These are phyloP conservation scores for Euspilapteryx auroguttella DNA, from an alignment of 2,888 invertebrate species.

Conservation along the genomic window DNA sequence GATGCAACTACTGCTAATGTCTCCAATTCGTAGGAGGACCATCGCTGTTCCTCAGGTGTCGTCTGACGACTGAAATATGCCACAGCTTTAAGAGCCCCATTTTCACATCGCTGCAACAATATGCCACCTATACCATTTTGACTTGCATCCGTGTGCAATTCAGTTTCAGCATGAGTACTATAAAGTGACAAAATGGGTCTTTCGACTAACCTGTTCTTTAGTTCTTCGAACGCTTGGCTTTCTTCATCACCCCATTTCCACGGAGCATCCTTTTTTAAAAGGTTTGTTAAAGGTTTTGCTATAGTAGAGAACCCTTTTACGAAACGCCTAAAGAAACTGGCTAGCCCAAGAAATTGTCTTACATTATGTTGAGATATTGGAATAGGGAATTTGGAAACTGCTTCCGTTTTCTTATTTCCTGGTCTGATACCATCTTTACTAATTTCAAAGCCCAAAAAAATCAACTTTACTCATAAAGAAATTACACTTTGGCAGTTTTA, in stretches of 20 bases:
- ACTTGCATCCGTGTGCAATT: conserved; percentile 5
- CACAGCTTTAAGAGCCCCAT: conserved; percentile 7
- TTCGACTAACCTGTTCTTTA: background rate
- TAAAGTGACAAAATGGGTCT: conserved; percentile 2
- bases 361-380: conserved; percentile 9
- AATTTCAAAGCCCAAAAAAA: conserved; percentile 4
- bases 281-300: conserved; percentile 1
- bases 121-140: conserved; percentile 4
- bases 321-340: conserved; percentile 11
- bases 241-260: conserved; percentile 2
- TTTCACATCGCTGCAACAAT: conserved; percentile 2
- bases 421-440: conserved; percentile 1
- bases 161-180: conserved; percentile 3
- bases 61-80: conserved; percentile 12
- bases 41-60: no score
- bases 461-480: conserved; percentile 1
- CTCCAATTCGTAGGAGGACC: conserved; percentile 2
- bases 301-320: conserved; percentile 5
- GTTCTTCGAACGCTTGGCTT: background rate
- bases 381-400: conserved; percentile 7
- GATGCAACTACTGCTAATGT: conserved; percentile 8
- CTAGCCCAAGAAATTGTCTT: conserved; percentile 9
- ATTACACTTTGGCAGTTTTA: conserved; percentile 2
- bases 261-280: background rate
- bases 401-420: conserved; percentile 2